Base-by-base conservation (phyloP, 2,113 vertebrate genomes). In the Paramormyrops kingsleyae region DNA sequence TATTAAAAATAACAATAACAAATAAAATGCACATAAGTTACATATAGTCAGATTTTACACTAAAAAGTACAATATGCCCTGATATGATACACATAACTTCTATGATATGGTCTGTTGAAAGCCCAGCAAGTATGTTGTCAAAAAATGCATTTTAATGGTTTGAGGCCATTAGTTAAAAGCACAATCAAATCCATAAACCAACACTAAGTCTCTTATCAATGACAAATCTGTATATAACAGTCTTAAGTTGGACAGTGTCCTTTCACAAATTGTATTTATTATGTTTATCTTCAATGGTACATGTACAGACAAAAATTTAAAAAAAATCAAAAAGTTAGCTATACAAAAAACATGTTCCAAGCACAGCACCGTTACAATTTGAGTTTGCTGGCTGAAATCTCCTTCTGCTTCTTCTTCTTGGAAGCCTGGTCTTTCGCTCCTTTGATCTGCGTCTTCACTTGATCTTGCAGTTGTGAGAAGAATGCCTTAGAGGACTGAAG, bases 401-500 rank as follows among this genome's bases (percentile, higher is more conserved):
- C 91, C 90, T 96, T 96, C 27, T 91, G 93, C 90, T 96, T 96
- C 94, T 97, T 96, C 90, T 94, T 95, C 93, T 97, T 98, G 94
- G 96, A 95, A 52, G 95, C 93, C 87, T 91, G 90, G 89, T 95
- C 94, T 89, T 95, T 98, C 21, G 94, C 94, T 46, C 96, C 95
- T 94, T 94, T 97, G 92, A 99, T 96, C 93, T 99, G 97, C 94
- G 97, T 97, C 96, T 96, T 98, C 1, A 99, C 98, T 95, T 99
- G 98, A 94, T 99, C 98, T 95, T 99, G 98, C 77, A 99, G 94
- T 89, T 98, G 96, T 86, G 98, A 97, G 94, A 99, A 99, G 96
- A 99, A 99, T 0, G 98, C 97, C 83, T 97, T 97, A 86, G 99
- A 99, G 0, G 99, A 99, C 42, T 96, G 97, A 89, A 99, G 94